Percentiles rank a stretch among this genome's conserved stretches.
Conservation (phyloP, 2,797 vertebrate genomes). For the Pelodytes ibericus region DNA sequence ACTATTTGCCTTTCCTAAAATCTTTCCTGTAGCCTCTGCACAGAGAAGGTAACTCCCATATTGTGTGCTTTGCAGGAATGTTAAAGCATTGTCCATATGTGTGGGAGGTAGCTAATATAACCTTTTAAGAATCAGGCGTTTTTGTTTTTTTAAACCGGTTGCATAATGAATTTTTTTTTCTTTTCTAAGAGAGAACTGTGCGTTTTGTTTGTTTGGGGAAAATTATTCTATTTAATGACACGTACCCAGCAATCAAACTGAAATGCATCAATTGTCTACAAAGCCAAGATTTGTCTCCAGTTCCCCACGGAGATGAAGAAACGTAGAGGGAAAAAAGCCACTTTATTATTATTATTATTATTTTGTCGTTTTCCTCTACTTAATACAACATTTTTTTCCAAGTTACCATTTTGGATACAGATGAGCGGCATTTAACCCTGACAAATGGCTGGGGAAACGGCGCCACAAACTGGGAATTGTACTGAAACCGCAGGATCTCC, state of each 20-base stretch:
- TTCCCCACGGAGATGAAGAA: background rate
- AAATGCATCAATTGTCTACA: background rate
- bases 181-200: background rate
- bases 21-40: constrained; percentile 1
- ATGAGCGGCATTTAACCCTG: constrained; percentile 37
- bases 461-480: constrained; percentile 29
- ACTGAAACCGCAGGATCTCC: constrained; percentile 27
- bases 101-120: background rate
- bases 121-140: background rate
- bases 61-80: background rate
- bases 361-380: too few species aligned
- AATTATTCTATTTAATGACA: background rate
- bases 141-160: background rate
- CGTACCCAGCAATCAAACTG: background rate
- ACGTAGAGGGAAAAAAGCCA: background rate
- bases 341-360: background rate
- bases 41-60: background rate
- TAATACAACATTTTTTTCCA: constrained; percentile 1
- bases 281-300: background rate
- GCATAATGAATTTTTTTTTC: background rate
- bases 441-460: background rate
- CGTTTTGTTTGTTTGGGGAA: background rate
- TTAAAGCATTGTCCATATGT: background rate
- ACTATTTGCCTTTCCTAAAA: constrained; percentile 13
- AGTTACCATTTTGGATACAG: constrained; percentile 5